Evolutionary conservation across 1,140 invertebrate genomes (phyloP), one percentile per base, ranked within the genome.

Genomic region (Rhagoletis pomonella): DNA sequence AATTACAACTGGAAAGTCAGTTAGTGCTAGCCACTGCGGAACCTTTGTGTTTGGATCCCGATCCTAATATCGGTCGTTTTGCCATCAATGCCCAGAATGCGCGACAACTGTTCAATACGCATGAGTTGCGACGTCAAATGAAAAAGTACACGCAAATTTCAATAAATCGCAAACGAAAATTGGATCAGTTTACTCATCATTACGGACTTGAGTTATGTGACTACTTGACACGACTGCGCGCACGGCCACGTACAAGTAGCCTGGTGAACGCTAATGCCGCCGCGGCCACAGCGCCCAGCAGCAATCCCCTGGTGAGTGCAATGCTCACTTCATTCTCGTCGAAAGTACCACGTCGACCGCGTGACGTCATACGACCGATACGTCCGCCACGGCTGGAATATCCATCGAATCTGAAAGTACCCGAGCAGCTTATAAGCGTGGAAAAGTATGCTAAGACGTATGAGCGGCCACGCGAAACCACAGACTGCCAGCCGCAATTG

Each of bases 111-210:
- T 95, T 97, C 85, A 96, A 96, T 86, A 96, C 96, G 29, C 95
- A 95, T 65, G 94, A 96, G 88, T 94, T 98, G 88, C 95, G 96
- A 88, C 95, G 96, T 89, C 96, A 96, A 91, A 96, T 96, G 86
- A 95, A 94, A 89, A 96, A 95, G 90, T 96, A 96, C 91, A 96
- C 96, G 89, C 96, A 97, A 94, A 95, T 96, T 67, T 95, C 96
- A 14, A 95, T 97, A 69, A 98, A 98, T 94, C 95, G 97, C n/a
- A 98, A 98, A 93, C 95, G 97, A 92, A 97, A 97, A 95, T 94
- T 98, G 90, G 97, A 97, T 90, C 96, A 97, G 91, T 95, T 96
- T 87, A 95, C 96, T n/a, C 96, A 97, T 90, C 95, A 96, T 58
- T 96, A 96, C 86, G 96, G 96, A 85, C 92, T 97, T 89, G 96